Conservation (phyloP, 2,113 vertebrate species). For the Elephantulus edwardii region DNA sequence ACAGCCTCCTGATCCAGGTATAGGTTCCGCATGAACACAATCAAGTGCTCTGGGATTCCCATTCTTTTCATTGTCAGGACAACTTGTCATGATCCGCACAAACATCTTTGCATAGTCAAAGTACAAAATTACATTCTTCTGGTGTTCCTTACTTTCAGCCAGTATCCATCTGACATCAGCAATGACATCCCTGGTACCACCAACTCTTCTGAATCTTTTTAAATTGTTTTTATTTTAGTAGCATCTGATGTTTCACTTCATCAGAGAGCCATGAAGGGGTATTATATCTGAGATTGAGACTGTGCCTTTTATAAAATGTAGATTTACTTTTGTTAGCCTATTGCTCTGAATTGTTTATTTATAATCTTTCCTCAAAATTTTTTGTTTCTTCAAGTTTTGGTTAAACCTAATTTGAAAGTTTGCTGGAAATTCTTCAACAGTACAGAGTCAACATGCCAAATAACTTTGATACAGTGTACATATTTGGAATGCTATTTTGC, state of each 20-base stretch:
- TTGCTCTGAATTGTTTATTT: not conserved
- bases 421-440: conserved; percentile 54
- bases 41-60: too few species aligned
- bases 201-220: too few species aligned
- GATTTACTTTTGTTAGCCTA: conserved; percentile 13
- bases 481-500: conserved; percentile 54
- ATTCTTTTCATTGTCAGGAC: too few species aligned
- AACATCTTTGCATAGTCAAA: too few species aligned
- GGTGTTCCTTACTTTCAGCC: too few species aligned
- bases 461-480: conserved; percentile 20
- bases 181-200: too few species aligned
- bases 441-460: conserved; percentile 23
- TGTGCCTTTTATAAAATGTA: not conserved
- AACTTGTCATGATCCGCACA: too few species aligned
- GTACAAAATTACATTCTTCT: too few species aligned
- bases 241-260: conserved; percentile 18
- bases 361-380: not conserved
- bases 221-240: too few species aligned
- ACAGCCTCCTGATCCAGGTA: too few species aligned
- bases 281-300: not conserved
- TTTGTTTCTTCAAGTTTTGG: conserved; percentile 4
- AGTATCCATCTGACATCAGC: too few species aligned
- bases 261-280: not conserved
- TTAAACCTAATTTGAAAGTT: not conserved
- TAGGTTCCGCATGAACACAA: too few species aligned